Base-by-base conservation (phyloP, 2,113 vertebrate species). In the Cephalopterus ornatus region DNA sequence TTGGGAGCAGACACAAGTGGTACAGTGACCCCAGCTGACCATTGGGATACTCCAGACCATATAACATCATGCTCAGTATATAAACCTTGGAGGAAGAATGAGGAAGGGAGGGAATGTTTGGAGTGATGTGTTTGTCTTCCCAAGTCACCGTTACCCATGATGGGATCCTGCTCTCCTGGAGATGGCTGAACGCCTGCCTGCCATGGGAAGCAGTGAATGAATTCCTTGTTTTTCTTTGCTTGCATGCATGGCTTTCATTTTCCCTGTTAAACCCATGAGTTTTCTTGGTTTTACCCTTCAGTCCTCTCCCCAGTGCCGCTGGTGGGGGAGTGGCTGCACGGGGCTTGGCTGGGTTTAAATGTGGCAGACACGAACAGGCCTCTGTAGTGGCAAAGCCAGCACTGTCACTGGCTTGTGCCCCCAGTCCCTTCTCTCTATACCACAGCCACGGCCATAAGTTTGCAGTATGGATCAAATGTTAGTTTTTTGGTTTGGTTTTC, bases 51-150 rank as follows among this genome's bases (percentile, higher is more conserved):
- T 47, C 24, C 47, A 62, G 41, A 62, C 21, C 47, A 35, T 0
- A 1, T 8, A 16, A 1, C 39, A 41, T 28, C 46, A 7, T 19
- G 30, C 1, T 35, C 32, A 55, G 55, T 1, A 0, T 8, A 11
- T 11, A 18, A 49, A 27, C 14, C 1, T 32, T 21, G 13, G 17
- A 3, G 26, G 5, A 4, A 49, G 49, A 23, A 70, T 12, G 13
- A 76, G 19, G 47, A 76, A 32, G 47, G 8, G 10, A 8, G 20
- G 33, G 49, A 39, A 55, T 42, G 62, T 72, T 50, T 49, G n/a
- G 16, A 30, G n/a, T 63, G 41, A 8, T 0, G 0, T 0, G 0
- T 62, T 90, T 47, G 35, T 62, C 35, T 63, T 55, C 49, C 47
- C 26, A 35, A 35, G n/a, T 53, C 7, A 47, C 47, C 6, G 3